A percentile compares a stretch with the other conserved stretches of the same genome.
phyloP scores from a whole-genome alignment of 2,797 vertebrate genomes.

The Rhynchonycteris naso region DNA sequence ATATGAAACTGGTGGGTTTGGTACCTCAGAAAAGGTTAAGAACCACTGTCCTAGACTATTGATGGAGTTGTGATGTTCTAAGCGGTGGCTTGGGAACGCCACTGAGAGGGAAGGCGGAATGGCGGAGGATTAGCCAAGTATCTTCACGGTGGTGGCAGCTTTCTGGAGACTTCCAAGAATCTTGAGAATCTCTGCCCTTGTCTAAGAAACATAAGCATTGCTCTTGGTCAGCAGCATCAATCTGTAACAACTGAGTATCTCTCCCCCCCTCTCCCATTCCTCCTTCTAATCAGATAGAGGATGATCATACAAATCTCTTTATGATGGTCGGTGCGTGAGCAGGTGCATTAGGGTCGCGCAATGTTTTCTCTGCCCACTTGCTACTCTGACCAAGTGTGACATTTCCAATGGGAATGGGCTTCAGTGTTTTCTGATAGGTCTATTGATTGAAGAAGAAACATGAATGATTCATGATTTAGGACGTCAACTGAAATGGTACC shows the following conservation, averaged over 20 bases:
- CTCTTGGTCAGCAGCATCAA: background rate
- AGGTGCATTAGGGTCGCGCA: background rate
- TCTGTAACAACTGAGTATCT: background rate
- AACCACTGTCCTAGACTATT: background rate
- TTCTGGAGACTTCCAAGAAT: background rate
- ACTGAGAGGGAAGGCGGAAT: background rate
- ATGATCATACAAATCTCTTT: background rate
- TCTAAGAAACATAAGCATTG: background rate
- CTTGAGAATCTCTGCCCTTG: background rate
- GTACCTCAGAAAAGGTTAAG: too few relatives aligned
- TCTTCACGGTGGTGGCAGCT: background rate
- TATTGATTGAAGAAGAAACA: background rate
- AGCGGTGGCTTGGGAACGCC: background rate
- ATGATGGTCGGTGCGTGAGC: background rate
- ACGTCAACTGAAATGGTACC: background rate
- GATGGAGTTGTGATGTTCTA: background rate
- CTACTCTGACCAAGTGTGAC: background rate
- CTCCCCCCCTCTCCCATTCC: background rate
- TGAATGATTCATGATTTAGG: background rate
- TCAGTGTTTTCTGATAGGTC: background rate
- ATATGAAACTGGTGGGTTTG: too few relatives aligned
- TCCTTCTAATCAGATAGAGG: background rate
- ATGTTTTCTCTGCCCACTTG: background rate
- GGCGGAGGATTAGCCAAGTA: background rate
- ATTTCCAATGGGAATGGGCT: background rate